Percentiles rank a stretch among this genome's conserved stretches.
phyloP scores from a whole-genome alignment of 2,113 vertebrate species.

The Mastomys natalensis region DNA sequence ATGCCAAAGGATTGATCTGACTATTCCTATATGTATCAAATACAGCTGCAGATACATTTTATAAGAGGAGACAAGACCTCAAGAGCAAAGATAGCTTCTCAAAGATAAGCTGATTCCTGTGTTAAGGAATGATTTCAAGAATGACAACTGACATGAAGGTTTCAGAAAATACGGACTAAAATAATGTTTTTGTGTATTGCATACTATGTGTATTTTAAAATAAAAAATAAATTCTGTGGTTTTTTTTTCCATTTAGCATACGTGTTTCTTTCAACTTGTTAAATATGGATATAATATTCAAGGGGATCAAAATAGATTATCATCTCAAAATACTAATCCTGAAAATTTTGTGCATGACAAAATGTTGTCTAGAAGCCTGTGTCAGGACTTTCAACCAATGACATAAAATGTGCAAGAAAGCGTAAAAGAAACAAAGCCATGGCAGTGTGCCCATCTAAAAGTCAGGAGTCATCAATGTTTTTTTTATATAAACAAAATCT shows the following conservation, averaged over 20 bases:
- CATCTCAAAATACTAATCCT: background rate
- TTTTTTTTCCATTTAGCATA: slow-evolving; percentile 41
- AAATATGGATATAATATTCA: background rate
- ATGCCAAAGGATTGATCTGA: background rate
- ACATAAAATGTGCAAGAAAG: background rate
- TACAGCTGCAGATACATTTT: slow-evolving; percentile 30
- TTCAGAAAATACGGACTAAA: slow-evolving; percentile 30
- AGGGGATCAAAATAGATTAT: slow-evolving; percentile 16
- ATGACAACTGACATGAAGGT: background rate
- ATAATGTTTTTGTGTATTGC: background rate
- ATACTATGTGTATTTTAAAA: background rate
- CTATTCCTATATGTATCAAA: slow-evolving; percentile 47
- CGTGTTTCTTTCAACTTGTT: background rate
- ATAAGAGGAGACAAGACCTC: slow-evolving; percentile 15
- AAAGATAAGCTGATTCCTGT: background rate
- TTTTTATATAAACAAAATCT: slow-evolving; percentile 53
- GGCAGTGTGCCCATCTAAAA: background rate
- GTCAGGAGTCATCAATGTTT: background rate
- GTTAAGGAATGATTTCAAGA: slow-evolving; percentile 29
- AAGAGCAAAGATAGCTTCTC: background rate
- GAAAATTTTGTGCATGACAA: background rate
- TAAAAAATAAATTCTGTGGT: background rate
- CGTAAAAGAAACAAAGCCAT: background rate
- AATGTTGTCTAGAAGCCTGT: slow-evolving; percentile 5
- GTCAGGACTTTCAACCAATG: background rate